These are phyloP conservation scores for Formica exsecta DNA, from an alignment of 1,140 invertebrate species.

Conservation along the genomic window DNA sequence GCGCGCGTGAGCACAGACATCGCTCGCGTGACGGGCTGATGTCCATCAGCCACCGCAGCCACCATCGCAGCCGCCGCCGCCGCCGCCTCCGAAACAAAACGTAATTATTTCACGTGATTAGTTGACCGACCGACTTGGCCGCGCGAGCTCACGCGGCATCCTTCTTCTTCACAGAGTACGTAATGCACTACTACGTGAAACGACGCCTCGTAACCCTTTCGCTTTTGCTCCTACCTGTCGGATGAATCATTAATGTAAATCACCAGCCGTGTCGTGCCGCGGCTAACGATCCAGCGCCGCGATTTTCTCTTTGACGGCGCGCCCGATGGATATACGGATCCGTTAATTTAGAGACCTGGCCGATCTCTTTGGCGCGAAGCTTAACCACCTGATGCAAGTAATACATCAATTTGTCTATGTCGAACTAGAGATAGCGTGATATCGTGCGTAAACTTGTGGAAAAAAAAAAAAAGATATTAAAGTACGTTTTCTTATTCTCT, in stretches of 20 bases:
- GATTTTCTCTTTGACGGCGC: conserved; percentile 58
- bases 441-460: neutral
- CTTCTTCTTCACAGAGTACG: conserved; percentile 24
- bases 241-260: conserved; percentile 74
- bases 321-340: conserved; percentile 48
- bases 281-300: conserved; percentile 63
- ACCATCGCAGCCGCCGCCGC: conserved; percentile 56
- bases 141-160: conserved; percentile 8
- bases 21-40: conserved; percentile 82
- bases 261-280: conserved; percentile 61
- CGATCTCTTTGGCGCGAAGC: conserved; percentile 26
- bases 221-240: conserved; percentile 41
- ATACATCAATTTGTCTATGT: conserved; percentile 54
- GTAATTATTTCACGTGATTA: conserved; percentile 86
- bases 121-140: conserved; percentile 70
- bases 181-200: conserved; percentile 33
- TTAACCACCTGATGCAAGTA: conserved; percentile 15
- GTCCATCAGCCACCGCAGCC: conserved; percentile 78
- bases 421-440: conserved; percentile 1
- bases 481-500: neutral
- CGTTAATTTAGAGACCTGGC: conserved; percentile 50
- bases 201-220: conserved; percentile 48
- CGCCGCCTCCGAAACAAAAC: conserved; percentile 81
- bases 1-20: conserved; percentile 48
- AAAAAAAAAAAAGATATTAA: neutral